Conservation (phyloP, 2,113 vertebrate species). For the Neodontobutis hainanensis region DNA sequence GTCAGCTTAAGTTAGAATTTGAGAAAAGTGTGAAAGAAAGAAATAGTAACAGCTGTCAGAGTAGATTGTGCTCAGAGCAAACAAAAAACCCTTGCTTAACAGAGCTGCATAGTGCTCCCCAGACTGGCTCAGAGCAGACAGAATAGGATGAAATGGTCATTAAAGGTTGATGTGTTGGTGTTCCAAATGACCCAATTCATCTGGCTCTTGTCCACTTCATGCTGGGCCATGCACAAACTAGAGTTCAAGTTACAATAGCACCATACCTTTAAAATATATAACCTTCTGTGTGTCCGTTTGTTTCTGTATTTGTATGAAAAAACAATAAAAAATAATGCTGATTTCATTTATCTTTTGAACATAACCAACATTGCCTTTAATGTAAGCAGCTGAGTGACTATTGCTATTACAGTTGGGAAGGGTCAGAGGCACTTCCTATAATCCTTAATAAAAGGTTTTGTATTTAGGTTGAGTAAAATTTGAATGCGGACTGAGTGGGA, state of each 20-base stretch:
- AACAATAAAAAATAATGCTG: no score
- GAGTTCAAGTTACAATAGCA: not conserved
- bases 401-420: no score
- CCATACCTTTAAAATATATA: no score
- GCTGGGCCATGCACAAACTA: not conserved
- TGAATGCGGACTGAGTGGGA: no score
- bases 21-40: slow-evolving; percentile 22
- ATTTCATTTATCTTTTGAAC: no score
- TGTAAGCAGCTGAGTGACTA: no score
- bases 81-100: slow-evolving; percentile 57
- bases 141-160: slow-evolving; percentile 62
- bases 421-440: no score
- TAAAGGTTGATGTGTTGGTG: slow-evolving; percentile 57
- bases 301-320: no score
- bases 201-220: slow-evolving; percentile 3
- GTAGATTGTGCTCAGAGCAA: slow-evolving; percentile 49
- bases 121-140: slow-evolving; percentile 43
- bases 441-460: no score
- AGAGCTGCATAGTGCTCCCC: not conserved
- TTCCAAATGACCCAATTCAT: slow-evolving; percentile 70
- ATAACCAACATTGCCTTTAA: no score
- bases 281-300: no score
- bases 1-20: slow-evolving; percentile 1
- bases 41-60: slow-evolving; percentile 50
- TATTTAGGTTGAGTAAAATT: no score